Percentiles rank a stretch among this genome's conserved stretches.
Evolutionary conservation across 1,140 invertebrate genomes (phyloP).

Genomic region (Brachionus asplanchnoidis): DNA sequence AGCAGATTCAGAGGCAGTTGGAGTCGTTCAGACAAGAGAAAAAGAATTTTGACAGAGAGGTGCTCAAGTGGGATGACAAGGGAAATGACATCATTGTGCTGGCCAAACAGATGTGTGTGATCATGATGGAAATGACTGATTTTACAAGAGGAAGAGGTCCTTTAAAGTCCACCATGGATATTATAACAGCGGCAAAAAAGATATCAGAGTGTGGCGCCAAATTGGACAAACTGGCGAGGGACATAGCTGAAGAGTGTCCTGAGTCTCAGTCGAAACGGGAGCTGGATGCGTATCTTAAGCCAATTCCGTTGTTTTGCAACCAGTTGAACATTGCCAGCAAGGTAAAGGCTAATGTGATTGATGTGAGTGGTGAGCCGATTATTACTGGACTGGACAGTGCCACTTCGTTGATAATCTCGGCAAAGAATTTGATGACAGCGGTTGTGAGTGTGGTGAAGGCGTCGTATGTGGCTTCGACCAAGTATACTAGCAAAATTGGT

Average conservation of each 20-base stretch:
- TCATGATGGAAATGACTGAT: slow-evolving; percentile 99
- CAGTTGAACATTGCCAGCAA: slow-evolving; percentile 99
- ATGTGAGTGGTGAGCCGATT: slow-evolving; percentile 86
- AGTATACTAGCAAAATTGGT: slow-evolving; percentile 58
- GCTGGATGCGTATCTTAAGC: slow-evolving; percentile 86
- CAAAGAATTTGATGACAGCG: slow-evolving; percentile 98
- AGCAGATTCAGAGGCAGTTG: slow-evolving; percentile 90
- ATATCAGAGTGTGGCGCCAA: slow-evolving; percentile 96
- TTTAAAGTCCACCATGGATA: slow-evolving; percentile 97
- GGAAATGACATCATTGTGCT: slow-evolving; percentile 98
- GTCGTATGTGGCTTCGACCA: slow-evolving; percentile 96
- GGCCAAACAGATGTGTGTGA: slow-evolving; percentile 99
- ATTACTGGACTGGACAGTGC: slow-evolving; percentile 95
- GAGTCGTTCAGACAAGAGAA: slow-evolving; percentile 79
- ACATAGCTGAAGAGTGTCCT: slow-evolving; percentile 95
- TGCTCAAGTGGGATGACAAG: slow-evolving; percentile 98
- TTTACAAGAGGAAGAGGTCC: slow-evolving; percentile 96
- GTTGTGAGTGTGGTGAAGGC: slow-evolving; percentile 95
- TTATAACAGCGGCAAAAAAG: slow-evolving; percentile 98
- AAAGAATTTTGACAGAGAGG: slow-evolving; percentile 91
- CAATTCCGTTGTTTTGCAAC: slow-evolving; percentile 94
- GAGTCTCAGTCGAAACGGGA: slow-evolving; percentile 97
- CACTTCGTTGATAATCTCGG: slow-evolving; percentile 96
- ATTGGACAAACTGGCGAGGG: slow-evolving; percentile 85
- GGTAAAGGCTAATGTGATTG: slow-evolving; percentile 98